Evolutionary conservation across 2,888 invertebrate genomes (phyloP), one percentile per base, ranked within the genome.

Genomic region (Alsophila aescularia): DNA sequence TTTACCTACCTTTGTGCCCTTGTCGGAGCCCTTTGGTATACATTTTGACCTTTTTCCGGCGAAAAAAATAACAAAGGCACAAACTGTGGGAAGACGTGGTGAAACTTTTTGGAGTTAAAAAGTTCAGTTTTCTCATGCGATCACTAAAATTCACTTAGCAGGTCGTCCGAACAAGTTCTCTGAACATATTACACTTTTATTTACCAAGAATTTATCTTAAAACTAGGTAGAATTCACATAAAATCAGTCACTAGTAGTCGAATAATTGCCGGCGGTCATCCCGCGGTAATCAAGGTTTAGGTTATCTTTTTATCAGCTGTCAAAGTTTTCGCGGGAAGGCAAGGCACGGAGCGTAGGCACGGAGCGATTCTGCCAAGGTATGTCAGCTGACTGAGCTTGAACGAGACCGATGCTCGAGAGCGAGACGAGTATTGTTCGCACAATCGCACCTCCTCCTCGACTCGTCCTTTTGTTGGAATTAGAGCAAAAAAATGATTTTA

Each of bases 1-100:
- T 62, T 47, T 27, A 18, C 58, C 42, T 60, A 65, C 65, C 65
- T 60, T 52, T 48, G 39, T 52, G 56, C 49, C 60, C 58, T 58
- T 58, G 41, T 9, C 32, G 32, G 35, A 29, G 29, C 37, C 21
- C 35, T 49, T 57, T 49, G 52, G 52, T 58, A 59, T 42, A 60
- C 62, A 64, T 65, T 59, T 45, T 63, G 49, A 65, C 62, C 65
- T 65, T 59, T 53, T 58, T 40, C 27, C 40, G 47, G 48, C 44
- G 41, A 18, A 48, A 39, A 51, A 50, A 48, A 52, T 39, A 36
- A 58, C 56, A 59, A 59, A 57, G 43, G 27, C 27, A 29, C 50
- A 34, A 36, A 35, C 52, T 64, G 61, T 61, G 64, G 43, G 64
- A 64, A 63, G 15, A n/a, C 37, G n/a, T n/a, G 24, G 16, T 27